These are phyloP conservation scores for Dicentrarchus labrax DNA, from an alignment of 2,113 vertebrate genomes.

Conservation along the genomic window DNA sequence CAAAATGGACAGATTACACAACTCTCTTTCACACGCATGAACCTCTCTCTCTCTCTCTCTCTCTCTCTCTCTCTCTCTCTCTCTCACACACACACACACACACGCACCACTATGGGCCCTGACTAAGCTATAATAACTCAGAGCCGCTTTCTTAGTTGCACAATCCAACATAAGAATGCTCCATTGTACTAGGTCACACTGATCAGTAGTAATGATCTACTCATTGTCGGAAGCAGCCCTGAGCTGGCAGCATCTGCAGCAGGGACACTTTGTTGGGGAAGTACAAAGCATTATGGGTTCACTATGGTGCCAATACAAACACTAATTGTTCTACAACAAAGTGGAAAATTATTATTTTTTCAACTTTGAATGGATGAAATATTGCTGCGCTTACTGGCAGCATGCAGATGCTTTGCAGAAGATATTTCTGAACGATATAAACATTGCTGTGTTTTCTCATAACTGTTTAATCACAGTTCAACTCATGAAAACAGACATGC, in stretches of 20 bases:
- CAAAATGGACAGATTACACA: conserved; percentile 77
- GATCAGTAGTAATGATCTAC: conserved; percentile 69
- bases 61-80: conserved; percentile 7
- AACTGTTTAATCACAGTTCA: conserved; percentile 48
- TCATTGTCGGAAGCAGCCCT: conserved; percentile 48
- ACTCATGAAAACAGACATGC: conserved; percentile 50
- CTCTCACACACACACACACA: conserved; percentile 31
- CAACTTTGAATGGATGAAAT: conserved; percentile 19
- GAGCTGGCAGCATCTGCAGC: conserved; percentile 63
- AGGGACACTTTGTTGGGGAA: conserved; percentile 37
- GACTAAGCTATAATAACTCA: conserved; percentile 73
- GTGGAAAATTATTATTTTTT: conserved; percentile 17
- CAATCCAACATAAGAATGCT: conserved; percentile 68
- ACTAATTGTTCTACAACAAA: conserved; percentile 38
- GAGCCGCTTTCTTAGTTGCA: conserved; percentile 72
- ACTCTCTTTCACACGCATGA: conserved; percentile 35
- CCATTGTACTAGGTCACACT: conserved; percentile 68
- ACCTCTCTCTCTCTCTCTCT: neutral
- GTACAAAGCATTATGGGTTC: conserved; percentile 32
- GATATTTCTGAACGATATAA: conserved; percentile 9
- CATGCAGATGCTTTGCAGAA: neutral
- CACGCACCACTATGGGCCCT: conserved; percentile 40
- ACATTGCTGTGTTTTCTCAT: conserved; percentile 41
- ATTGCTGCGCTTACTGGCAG: conserved; percentile 1
- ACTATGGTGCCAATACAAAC: conserved; percentile 45